Base-by-base conservation (phyloP, 2,113 vertebrate species). In the Loxodonta africana region DNA sequence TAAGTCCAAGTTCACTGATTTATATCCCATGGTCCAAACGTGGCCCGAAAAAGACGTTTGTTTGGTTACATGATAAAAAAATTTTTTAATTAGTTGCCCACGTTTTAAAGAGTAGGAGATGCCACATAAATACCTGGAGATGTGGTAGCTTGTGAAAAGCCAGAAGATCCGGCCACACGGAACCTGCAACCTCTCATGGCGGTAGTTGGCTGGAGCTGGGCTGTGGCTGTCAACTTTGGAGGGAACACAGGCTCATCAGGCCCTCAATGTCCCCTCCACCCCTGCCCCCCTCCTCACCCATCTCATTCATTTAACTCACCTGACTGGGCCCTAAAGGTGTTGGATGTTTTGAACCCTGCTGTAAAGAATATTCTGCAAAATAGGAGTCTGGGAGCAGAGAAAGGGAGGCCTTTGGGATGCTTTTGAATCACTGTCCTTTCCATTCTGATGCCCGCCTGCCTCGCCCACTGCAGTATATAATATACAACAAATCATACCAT, bases 211-310 rank as follows among this genome's bases (percentile, higher is more conserved):
- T 18, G 44, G 57, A 20, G 10, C 30, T 30, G 63, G 41, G 44
- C 46, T 46, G 80, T 30, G 28, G n/a, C 37, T 76, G 15, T 41
- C 37, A 51, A 23, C 41, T 88, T 28, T 1, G 46, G 21, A 71
- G 33, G n/a, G 30, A 30, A 48, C 60, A 9, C 0, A 0, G 21
- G 57, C 25, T 84, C 21, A 12, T 0, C n/a, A 78, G 28, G 48
- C n/a, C 41, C 20, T 23, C 65, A 73, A 15, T 6, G 51, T 9
- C 23, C 8, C n/a, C 25, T 60, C 20, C 3, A 15, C 12, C n/a
- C 23, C 76, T 7, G 3, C 30, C 3, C 1, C 7, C 2, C 30
- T 37, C 37, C 37, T 37, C 4, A 3, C 25, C 53, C 12, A 2
- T 15, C 30, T 28, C 2, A 2, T 21, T 44, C 44, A 20, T 1